Percentiles rank a stretch among this genome's conserved stretches.
These are phyloP conservation scores for Uria lomvia DNA, from an alignment of 2,113 vertebrate species.

Conservation along the genomic window DNA sequence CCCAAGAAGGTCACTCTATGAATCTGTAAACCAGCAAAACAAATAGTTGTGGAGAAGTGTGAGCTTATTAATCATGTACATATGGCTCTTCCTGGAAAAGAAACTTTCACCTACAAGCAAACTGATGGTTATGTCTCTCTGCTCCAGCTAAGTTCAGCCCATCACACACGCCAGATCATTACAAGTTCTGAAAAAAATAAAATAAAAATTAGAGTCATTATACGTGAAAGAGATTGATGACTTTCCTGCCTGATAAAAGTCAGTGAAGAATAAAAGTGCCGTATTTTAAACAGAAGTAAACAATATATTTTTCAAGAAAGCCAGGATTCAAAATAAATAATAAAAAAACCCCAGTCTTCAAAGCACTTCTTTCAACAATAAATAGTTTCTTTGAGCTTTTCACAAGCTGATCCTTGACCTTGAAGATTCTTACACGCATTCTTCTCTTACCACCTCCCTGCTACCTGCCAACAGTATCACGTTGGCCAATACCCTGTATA, in stretches of 20 bases:
- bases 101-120: not conserved
- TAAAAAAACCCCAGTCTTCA: not conserved
- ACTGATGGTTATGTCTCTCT: not conserved
- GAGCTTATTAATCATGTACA: not conserved
- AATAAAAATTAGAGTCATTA: not conserved
- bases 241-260: not conserved
- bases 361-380: not conserved
- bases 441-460: not conserved
- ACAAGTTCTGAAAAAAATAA: not conserved
- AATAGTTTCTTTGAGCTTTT: not conserved
- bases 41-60: not conserved
- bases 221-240: not conserved
- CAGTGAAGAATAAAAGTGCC: not conserved
- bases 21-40: not conserved
- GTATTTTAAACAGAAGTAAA: not conserved
- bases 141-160: not conserved
- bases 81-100: not conserved
- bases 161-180: not conserved
- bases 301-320: accelerated
- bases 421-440: accelerated
- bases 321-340: not conserved
- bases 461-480: not conserved
- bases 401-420: not conserved
- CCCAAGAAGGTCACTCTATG: not conserved
- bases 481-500: not conserved